phyloP scores from a whole-genome alignment of 2,113 vertebrate genomes.

The Megaptera novaeangliae region DNA sequence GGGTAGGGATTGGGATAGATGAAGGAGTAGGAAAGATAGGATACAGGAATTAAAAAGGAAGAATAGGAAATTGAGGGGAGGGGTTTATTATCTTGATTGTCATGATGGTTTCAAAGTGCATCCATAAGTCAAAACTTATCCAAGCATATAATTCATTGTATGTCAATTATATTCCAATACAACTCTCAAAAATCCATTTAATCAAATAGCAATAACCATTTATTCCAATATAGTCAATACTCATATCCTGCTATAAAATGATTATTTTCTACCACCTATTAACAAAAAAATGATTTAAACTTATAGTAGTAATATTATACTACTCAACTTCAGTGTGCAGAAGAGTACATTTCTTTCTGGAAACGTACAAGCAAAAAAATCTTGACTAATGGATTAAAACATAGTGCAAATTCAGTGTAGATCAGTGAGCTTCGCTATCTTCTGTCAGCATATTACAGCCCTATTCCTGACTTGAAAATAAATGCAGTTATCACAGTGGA shows the following conservation, averaged over 20 bases:
- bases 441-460: not conserved
- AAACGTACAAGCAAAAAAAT: not conserved
- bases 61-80: not conserved
- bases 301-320: not conserved
- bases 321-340: not conserved
- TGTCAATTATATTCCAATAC: not conserved
- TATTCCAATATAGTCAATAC: not conserved
- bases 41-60: not conserved
- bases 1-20: not conserved
- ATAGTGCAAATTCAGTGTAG: not conserved
- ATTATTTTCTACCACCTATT: slow-evolving; percentile 21
- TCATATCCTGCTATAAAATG: not conserved
- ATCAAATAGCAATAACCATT: not conserved
- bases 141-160: not conserved
- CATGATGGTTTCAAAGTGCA: not conserved
- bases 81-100: not conserved
- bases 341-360: not conserved
- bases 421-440: not conserved
- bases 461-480: not conserved
- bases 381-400: not conserved
- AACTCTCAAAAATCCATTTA: slow-evolving; percentile 14
- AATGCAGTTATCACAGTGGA: not conserved
- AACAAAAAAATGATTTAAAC: slow-evolving; percentile 26
- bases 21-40: not conserved
- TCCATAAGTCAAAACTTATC: not conserved